Evolutionary conservation across 2,113 vertebrate species (phyloP).

Genomic region (Laticauda colubrina): DNA sequence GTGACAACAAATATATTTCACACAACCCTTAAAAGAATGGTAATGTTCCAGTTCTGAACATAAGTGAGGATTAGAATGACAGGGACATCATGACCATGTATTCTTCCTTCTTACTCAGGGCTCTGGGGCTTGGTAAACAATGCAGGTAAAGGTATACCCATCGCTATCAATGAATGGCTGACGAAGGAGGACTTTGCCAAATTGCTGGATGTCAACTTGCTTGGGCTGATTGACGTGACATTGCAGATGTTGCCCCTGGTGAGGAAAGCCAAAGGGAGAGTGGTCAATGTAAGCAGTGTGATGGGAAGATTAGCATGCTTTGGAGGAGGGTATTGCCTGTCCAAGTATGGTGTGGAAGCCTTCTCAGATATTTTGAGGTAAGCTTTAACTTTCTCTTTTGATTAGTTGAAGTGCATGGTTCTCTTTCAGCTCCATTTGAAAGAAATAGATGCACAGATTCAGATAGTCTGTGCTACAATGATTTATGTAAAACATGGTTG

Average conservation of each 20-base stretch:
- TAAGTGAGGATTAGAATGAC: background rate
- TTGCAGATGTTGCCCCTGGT: constrained; percentile 77
- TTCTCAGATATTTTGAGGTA: constrained; percentile 81
- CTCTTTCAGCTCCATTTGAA: too few relatives aligned
- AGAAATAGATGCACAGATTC: background rate
- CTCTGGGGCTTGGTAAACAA: constrained; percentile 86
- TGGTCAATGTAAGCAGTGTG: constrained; percentile 78
- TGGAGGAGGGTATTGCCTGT: constrained; percentile 75
- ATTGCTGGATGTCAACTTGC: constrained; percentile 75
- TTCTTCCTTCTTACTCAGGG: constrained; percentile 52
- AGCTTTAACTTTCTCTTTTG: constrained; percentile 5
- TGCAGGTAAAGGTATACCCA: constrained; percentile 66
- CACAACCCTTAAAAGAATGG: background rate
- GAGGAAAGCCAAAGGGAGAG: constrained; percentile 69
- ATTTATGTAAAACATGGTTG: background rate
- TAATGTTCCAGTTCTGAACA: background rate
- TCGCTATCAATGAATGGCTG: constrained; percentile 71
- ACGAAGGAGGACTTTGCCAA: constrained; percentile 71
- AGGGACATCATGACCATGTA: background rate
- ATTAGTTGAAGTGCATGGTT: background rate
- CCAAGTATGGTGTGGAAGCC: constrained; percentile 78
- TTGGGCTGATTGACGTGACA: constrained; percentile 74
- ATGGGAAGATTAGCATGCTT: constrained; percentile 66
- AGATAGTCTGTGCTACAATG: background rate
- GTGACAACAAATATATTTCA: background rate